phyloP scores from a whole-genome alignment of 1,140 invertebrate genomes.

The Acyrthosiphon pisum region DNA sequence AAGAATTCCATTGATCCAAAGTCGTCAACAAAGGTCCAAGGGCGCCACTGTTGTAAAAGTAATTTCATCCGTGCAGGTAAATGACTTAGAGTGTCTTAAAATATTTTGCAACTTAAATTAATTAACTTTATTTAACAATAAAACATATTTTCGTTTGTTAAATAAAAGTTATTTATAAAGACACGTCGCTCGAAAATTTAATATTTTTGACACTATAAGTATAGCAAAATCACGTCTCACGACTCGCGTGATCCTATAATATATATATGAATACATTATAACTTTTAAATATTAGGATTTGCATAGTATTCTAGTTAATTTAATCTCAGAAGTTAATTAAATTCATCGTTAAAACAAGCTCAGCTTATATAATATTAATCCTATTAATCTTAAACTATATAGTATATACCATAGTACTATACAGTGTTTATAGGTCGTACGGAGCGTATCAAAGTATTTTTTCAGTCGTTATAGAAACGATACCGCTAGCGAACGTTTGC shows the following conservation, averaged over 20 bases:
- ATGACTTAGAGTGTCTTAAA: background rate
- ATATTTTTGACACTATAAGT: background rate
- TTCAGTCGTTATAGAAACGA: background rate
- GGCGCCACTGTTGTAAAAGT: background rate
- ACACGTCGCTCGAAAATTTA: background rate
- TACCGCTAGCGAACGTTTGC: background rate
- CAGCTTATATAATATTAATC: background rate
- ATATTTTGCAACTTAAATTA: background rate
- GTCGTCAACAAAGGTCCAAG: background rate
- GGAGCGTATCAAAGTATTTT: background rate
- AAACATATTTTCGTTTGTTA: background rate
- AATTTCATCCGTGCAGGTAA: background rate
- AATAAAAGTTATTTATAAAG: background rate
- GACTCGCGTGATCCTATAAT: background rate
- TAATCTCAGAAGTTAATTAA: conserved; percentile 6
- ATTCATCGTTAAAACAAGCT: conserved; percentile 10
- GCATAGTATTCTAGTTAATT: conserved; percentile 1
- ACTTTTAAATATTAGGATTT: background rate
- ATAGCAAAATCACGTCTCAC: background rate
- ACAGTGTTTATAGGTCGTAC: background rate
- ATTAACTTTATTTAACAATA: background rate
- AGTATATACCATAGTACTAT: background rate
- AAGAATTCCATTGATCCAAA: too few species aligned
- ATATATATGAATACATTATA: background rate
- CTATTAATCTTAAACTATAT: background rate